Conservation (phyloP, 2,888 invertebrate genomes). For the Rhyacophila evoluta region DNA sequence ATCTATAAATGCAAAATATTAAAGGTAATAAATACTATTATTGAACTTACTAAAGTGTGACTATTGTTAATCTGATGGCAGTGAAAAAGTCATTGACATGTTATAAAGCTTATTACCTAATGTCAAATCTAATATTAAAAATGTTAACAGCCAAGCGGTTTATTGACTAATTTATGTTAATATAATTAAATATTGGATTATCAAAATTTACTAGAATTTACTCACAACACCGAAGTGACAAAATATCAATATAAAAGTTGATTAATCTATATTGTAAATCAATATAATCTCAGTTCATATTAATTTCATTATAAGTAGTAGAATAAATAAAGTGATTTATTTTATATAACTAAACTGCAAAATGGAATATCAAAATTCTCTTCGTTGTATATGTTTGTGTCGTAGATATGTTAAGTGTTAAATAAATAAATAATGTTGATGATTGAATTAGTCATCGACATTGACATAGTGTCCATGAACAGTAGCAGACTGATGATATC, state of each 20-base stretch:
- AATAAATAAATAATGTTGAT: background rate
- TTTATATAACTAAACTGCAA: too few relatives aligned
- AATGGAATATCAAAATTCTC: background rate
- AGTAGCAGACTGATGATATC: slow-evolving; percentile 92
- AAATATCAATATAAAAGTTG: slow-evolving; percentile 14
- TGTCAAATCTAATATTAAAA: background rate
- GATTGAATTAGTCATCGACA: slow-evolving; percentile 57
- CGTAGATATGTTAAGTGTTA: background rate
- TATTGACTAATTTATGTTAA: background rate
- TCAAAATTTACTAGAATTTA: slow-evolving; percentile 13
- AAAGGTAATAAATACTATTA: background rate
- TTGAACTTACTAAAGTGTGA: background rate
- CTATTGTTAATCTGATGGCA: background rate
- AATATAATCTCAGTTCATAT: background rate
- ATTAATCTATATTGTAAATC: slow-evolving; percentile 11
- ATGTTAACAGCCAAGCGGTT: background rate
- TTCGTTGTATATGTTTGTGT: background rate
- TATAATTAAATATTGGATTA: background rate
- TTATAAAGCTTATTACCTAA: background rate
- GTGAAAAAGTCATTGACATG: background rate
- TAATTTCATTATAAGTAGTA: background rate
- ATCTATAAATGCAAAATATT: slow-evolving; percentile 14
- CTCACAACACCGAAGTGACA: background rate
- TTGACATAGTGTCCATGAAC: slow-evolving; percentile 79
- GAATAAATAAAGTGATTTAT: background rate